Percentiles rank a stretch among this genome's conserved stretches.
These are phyloP conservation scores for Fulica atra DNA, from an alignment of 2,113 vertebrate genomes.

Conservation along the genomic window DNA sequence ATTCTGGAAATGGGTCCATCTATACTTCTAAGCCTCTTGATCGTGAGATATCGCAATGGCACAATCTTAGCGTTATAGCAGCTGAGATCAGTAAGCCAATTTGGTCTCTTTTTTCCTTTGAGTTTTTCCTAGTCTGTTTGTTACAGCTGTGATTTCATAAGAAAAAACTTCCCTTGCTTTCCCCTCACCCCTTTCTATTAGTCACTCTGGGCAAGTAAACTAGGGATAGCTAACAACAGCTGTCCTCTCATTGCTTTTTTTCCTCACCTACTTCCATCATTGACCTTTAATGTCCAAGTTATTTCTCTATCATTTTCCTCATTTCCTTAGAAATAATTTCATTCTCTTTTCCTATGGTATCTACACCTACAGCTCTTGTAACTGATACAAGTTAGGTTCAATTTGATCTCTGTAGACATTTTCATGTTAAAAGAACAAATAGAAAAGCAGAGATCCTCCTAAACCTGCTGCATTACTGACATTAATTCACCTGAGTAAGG, in stretches of 20 bases:
- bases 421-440: not conserved
- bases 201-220: not conserved
- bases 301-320: not conserved
- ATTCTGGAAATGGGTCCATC: conserved; percentile 84
- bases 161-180: not conserved
- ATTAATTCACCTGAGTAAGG: not conserved
- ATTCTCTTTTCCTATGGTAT: not conserved
- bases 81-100: conserved; percentile 82
- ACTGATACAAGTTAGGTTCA: not conserved
- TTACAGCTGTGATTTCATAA: not conserved
- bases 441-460: not conserved
- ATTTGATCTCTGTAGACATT: not conserved
- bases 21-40: conserved; percentile 83
- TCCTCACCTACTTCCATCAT: not conserved
- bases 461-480: not conserved
- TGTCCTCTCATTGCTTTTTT: not conserved
- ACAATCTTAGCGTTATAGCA: conserved; percentile 84
- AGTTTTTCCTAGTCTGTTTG: not conserved
- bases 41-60: conserved; percentile 83
- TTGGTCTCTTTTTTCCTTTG: not conserved
- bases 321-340: not conserved
- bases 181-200: not conserved
- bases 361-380: not conserved
- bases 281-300: not conserved
- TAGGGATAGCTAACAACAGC: not conserved